These are phyloP conservation scores for Gymnothorax reevesii DNA, from an alignment of 2,797 vertebrate species.

Conservation along the genomic window DNA sequence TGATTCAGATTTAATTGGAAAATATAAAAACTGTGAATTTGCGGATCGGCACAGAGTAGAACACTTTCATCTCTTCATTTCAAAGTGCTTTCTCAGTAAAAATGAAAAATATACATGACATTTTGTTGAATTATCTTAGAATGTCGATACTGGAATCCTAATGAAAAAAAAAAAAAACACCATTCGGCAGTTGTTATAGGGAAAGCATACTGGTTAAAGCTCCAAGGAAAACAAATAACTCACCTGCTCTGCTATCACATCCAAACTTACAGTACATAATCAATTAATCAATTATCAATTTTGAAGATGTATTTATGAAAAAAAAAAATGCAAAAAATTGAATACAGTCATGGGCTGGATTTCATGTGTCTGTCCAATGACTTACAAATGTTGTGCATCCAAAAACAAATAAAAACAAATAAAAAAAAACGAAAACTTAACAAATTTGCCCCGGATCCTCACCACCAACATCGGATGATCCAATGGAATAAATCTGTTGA, in stretches of 20 bases:
- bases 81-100: not conserved
- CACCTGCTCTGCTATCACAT: not conserved
- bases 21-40: not conserved
- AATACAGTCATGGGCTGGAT: too few species aligned
- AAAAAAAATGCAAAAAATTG: too few species aligned
- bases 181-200: not conserved
- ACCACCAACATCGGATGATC: not conserved
- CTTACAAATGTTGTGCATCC: not conserved
- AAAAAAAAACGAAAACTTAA: not conserved
- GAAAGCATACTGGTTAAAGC: not conserved
- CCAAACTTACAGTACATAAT: too few species aligned
- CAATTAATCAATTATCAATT: too few species aligned
- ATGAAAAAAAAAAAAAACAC: not conserved
- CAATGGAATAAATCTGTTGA: too few species aligned
- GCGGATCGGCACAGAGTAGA: not conserved
- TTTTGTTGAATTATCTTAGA: not conserved
- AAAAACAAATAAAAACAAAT: not conserved
- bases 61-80: not conserved
- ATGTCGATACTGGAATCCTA: not conserved
- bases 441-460: not conserved
- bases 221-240: not conserved
- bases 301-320: too few species aligned
- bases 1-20: conserved; percentile 6
- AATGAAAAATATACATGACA: not conserved
- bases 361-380: not conserved